A percentile compares a stretch with the other conserved stretches of the same genome.
phyloP scores from a whole-genome alignment of 1,140 invertebrate species.

The Phocides pigmalion region DNA sequence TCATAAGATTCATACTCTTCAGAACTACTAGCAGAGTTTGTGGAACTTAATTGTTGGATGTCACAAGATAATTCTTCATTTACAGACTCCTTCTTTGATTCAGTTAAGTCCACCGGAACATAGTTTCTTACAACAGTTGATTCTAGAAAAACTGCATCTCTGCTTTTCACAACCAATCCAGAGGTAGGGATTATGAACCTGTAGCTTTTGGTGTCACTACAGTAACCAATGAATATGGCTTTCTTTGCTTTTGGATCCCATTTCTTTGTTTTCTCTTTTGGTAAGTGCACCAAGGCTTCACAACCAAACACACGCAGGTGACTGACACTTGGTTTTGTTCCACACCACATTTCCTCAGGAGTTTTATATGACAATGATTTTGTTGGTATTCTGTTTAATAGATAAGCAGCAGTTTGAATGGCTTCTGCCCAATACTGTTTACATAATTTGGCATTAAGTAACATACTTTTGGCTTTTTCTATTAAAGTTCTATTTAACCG shows the following conservation, averaged over 20 bases:
- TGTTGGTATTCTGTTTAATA: conserved; percentile 42
- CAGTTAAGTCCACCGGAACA: conserved; percentile 37
- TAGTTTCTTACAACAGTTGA: conserved; percentile 45
- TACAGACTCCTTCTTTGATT: conserved; percentile 26
- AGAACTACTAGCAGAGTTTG: no score
- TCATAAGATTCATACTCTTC: no score
- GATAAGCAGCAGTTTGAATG: conserved; percentile 38
- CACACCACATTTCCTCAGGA: conserved; percentile 51
- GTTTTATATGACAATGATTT: conserved; percentile 28
- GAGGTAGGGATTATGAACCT: conserved; percentile 39
- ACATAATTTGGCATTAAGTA: conserved; percentile 46
- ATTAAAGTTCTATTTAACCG: conserved; percentile 58
- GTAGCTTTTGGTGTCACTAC: conserved; percentile 41
- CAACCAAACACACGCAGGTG: conserved; percentile 34
- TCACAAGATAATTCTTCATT: no score
- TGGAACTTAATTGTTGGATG: no score
- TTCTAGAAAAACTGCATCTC: conserved; percentile 47
- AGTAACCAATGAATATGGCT: conserved; percentile 45
- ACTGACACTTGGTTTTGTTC: conserved; percentile 41
- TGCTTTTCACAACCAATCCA: conserved; percentile 42
- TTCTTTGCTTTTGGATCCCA: conserved; percentile 55
- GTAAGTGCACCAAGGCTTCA: conserved; percentile 57
- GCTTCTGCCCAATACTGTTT: conserved; percentile 47
- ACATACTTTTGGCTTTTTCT: conserved; percentile 52
- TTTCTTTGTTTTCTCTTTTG: conserved; percentile 54